These are phyloP conservation scores for Amazona vittata DNA, from an alignment of 2,113 vertebrate species.

Conservation along the genomic window DNA sequence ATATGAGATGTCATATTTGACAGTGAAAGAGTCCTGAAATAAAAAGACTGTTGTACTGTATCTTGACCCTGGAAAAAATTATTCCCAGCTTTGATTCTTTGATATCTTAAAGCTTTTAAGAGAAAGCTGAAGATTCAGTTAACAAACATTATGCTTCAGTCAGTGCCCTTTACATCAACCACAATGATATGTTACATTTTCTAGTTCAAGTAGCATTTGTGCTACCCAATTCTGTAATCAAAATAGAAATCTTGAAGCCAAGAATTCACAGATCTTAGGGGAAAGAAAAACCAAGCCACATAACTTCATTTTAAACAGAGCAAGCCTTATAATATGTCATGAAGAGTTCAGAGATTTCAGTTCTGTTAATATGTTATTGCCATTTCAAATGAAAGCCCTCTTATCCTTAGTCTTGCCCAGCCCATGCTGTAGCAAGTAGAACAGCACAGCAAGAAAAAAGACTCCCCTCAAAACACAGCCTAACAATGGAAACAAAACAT, in stretches of 20 bases:
- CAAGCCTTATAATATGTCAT: not conserved
- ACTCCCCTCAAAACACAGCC: not conserved
- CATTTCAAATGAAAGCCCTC: not conserved
- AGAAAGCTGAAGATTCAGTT: not conserved
- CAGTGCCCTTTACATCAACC: not conserved
- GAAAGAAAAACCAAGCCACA: not conserved
- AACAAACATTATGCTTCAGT: not conserved
- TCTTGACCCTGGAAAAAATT: not conserved
- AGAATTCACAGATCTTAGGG: not conserved
- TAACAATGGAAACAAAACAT: not conserved
- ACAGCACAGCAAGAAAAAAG: not conserved
- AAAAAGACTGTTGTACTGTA: not conserved
- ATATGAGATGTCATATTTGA: not conserved
- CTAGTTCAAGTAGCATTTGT: constrained; percentile 22
- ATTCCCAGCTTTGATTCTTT: constrained; percentile 36
- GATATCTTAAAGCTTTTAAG: constrained; percentile 39
- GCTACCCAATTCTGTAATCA: not conserved
- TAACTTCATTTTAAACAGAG: not conserved
- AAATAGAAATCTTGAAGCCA: constrained; percentile 25
- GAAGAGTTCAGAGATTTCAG: not conserved
- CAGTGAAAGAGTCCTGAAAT: not conserved
- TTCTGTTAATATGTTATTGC: not conserved
- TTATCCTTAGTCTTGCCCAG: not conserved
- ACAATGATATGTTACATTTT: not conserved
- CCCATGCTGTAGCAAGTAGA: not conserved